Base-by-base conservation (phyloP, 1,140 invertebrate species). In the Magallana angulata region DNA sequence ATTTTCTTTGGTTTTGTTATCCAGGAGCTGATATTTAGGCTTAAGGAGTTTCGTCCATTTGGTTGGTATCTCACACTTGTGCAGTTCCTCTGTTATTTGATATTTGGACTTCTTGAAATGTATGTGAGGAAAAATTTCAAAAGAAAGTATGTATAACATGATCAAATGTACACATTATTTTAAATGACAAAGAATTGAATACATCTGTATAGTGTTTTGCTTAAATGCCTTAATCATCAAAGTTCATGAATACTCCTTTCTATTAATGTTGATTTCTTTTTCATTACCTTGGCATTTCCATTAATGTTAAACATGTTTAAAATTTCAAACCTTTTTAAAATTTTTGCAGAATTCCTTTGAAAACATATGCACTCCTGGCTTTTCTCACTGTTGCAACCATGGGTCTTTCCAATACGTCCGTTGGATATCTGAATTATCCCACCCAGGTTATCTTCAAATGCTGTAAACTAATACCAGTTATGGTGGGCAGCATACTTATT, bases 381-480 rank as follows among this genome's bases (percentile, higher is more conserved):
- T 96, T 98, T 57, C 94, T 99, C 48, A 98, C 98, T 0, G 96
- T 99, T 7, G 98, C 97, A 0, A 99, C 98, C 12, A 99, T 99
- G 98, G 98, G 98, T 1, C 96, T 99, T 91, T 99, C 98, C 4
- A 99, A 99, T 95, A 96, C 98, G 12, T 98, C 98, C 7, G 95
- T 99, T n/a, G 98, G 97, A 68, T 99, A 99, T 94, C 95, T 99
- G 0, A 99, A 99, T 95, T 99, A 99, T 95, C 98, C 98, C 30
- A 95, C 95, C 30, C 94, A 95, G 89, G 94, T 95, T 36, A 95
- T 95, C 56, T 95, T 95, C 87, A 95, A 95, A 95, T 99, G 98
- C 93, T 99, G 98, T 93, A 99, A 99, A 95, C 96, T 99, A 0
- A 98, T 99, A 91, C 98, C 98, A 4, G 98, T 99, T 0, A 96